These are phyloP conservation scores for Serranus cabrilla DNA, from an alignment of 2,797 vertebrate genomes.

Conservation along the genomic window DNA sequence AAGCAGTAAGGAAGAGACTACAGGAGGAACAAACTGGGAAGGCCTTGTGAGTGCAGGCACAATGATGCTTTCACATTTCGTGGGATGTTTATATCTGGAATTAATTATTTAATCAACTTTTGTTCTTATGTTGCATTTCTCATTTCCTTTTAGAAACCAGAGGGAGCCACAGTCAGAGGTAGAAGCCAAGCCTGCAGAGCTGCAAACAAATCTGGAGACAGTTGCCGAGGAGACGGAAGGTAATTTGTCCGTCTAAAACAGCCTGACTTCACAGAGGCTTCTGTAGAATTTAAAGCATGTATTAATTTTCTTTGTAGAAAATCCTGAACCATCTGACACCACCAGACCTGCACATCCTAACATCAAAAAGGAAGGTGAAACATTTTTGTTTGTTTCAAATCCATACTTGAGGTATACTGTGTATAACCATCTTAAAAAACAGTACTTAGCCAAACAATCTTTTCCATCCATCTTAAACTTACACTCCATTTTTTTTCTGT, in stretches of 20 bases:
- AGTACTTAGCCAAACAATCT: fast-evolving
- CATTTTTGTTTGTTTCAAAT: slow-evolving; percentile 1
- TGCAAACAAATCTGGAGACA: slow-evolving; percentile 59
- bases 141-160: slow-evolving; percentile 51
- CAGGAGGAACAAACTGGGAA: slow-evolving; percentile 72
- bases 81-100: background rate
- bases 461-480: background rate
- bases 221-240: slow-evolving; percentile 71
- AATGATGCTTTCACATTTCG: background rate
- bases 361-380: slow-evolving; percentile 41
- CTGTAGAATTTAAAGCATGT: background rate
- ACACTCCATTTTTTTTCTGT: slow-evolving; percentile 13
- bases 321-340: slow-evolving; percentile 5
- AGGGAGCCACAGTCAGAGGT: slow-evolving; percentile 44
- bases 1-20: slow-evolving; percentile 79
- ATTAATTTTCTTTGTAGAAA: slow-evolving; percentile 31
- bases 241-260: slow-evolving; percentile 17
- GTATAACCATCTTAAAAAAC: background rate
- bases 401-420: too few species aligned
- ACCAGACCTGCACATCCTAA: slow-evolving; percentile 1
- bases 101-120: background rate
- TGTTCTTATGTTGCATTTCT: slow-evolving; percentile 17
- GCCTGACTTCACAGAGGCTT: background rate
- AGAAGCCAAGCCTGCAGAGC: slow-evolving; percentile 31
- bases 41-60: slow-evolving; percentile 79